Conservation (phyloP, 2,113 vertebrate genomes). For the Rhea americana region DNA sequence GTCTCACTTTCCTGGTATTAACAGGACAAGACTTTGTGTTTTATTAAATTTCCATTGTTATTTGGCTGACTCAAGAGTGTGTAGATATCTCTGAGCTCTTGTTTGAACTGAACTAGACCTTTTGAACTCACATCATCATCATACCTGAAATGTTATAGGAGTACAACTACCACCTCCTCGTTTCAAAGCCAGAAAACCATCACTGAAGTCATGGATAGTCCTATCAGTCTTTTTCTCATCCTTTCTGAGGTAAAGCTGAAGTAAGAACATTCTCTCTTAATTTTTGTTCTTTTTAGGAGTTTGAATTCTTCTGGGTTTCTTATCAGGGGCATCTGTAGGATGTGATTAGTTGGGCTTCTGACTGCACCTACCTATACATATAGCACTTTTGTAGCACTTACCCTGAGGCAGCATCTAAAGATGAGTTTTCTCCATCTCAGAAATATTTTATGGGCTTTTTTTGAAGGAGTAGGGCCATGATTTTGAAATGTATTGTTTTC, state of each 20-base stretch:
- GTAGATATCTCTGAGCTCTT: neutral
- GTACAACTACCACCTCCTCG: neutral
- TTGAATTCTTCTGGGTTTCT: neutral
- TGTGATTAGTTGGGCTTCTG: conserved; percentile 26
- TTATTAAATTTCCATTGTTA: neutral
- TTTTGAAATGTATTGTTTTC: conserved; percentile 54
- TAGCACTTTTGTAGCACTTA: conserved; percentile 47
- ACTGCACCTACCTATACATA: conserved; percentile 18
- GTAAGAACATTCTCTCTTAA: neutral
- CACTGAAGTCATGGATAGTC: neutral
- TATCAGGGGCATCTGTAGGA: neutral
- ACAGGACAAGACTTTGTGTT: neutral
- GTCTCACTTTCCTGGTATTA: neutral
- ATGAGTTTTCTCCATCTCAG: conserved; percentile 14
- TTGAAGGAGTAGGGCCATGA: neutral
- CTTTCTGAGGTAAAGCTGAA: neutral
- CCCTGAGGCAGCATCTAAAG: neutral
- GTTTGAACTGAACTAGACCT: neutral
- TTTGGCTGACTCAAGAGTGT: neutral
- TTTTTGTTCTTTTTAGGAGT: neutral
- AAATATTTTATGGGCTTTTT: conserved; percentile 36
- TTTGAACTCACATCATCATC: neutral
- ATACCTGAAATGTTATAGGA: neutral
- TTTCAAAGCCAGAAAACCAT: neutral
- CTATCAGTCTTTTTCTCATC: neutral